Conservation (phyloP, 2,888 invertebrate genomes). For the Sphecodes monilicornis region DNA sequence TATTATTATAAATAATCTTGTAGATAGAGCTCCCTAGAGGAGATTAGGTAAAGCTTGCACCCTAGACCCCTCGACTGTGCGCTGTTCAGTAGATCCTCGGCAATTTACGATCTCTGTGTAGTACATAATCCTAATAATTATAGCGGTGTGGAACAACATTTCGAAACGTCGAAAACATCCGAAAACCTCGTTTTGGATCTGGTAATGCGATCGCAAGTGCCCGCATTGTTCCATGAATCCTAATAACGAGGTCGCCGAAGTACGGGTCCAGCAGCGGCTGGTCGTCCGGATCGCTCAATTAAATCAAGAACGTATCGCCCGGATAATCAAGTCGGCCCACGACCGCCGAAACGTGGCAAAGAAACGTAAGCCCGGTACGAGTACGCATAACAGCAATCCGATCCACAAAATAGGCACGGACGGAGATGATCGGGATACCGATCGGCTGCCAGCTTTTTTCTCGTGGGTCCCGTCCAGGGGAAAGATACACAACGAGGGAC, state of each 20-base stretch:
- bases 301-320: conserved; percentile 53
- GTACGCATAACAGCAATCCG: conserved; percentile 44
- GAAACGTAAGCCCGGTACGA: conserved; percentile 49
- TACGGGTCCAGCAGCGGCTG: not conserved
- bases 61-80: not conserved
- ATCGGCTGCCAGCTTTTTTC: conserved; percentile 67
- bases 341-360: conserved; percentile 50
- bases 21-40: too few species aligned
- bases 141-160: not conserved
- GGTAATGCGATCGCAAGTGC: not conserved
- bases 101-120: not conserved
- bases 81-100: not conserved
- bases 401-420: conserved; percentile 70
- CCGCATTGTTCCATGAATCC: conserved; percentile 39
- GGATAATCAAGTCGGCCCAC: conserved; percentile 20
- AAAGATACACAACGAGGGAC: conserved; percentile 29
- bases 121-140: not conserved
- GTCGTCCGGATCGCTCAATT: conserved; percentile 58
- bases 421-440: conserved; percentile 74
- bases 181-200: not conserved
- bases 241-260: conserved; percentile 31
- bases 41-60: not conserved
- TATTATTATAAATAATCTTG: too few species aligned
- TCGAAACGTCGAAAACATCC: not conserved
- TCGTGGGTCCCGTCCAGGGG: conserved; percentile 15